Conservation (phyloP, 2,797 vertebrate genomes). For the Enteromius mattozi region DNA sequence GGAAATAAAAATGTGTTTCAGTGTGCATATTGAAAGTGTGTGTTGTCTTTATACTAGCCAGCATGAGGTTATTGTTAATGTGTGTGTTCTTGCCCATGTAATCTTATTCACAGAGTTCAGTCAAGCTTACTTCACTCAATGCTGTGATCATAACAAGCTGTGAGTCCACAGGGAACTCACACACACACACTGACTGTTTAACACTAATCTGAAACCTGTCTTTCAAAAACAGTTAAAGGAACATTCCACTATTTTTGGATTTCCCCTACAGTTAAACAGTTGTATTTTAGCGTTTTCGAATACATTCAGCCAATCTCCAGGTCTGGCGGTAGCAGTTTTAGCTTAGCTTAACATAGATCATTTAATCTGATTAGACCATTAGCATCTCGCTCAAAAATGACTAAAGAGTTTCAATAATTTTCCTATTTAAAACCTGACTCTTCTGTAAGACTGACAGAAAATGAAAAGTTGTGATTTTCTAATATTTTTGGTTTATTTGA, state of each 20-base stretch:
- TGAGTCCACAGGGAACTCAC: constrained; percentile 6
- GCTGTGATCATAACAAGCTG: constrained; percentile 6
- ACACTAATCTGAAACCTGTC: background rate
- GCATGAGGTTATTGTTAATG: constrained; percentile 24
- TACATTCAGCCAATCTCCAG: no score
- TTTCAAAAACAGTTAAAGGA: background rate
- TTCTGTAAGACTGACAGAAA: no score
- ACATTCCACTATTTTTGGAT: no score
- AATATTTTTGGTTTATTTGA: background rate
- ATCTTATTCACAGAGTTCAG: constrained; percentile 32
- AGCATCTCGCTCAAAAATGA: no score
- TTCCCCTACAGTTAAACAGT: no score
- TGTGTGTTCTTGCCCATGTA: constrained; percentile 36
- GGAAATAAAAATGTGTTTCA: constrained; percentile 5
- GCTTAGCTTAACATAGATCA: no score
- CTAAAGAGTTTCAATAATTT: no score
- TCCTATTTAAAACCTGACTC: no score
- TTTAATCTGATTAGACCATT: no score
- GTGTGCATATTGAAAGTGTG: background rate
- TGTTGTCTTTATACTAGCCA: constrained; percentile 31
- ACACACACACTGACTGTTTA: constrained; percentile 6
- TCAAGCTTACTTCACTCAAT: constrained; percentile 32
- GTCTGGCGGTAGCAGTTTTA: no score
- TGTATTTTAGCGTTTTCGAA: no score
- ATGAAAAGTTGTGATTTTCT: no score